Conservation (phyloP, 2,888 invertebrate species). For the Tricholauxania praeusta region DNA sequence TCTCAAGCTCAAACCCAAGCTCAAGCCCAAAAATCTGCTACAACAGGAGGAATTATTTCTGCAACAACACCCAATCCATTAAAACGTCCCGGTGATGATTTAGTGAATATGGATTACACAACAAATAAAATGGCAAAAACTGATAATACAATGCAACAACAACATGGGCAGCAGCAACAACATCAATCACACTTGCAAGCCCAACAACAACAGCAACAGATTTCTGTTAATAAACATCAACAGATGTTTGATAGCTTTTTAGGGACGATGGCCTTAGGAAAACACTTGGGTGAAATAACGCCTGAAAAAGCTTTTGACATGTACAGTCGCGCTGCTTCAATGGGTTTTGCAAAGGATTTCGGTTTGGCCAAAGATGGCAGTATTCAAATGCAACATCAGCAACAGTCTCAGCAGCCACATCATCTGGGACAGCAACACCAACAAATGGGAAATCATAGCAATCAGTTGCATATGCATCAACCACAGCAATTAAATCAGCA, state of each 20-base stretch:
- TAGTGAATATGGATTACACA: conserved; percentile 55
- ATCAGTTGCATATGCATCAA: conserved; percentile 51
- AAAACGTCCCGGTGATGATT: conserved; percentile 57
- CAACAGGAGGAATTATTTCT: conserved; percentile 37
- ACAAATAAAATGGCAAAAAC: conserved; percentile 57
- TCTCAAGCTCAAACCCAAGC: conserved; percentile 51
- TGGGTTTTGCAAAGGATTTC: conserved; percentile 66
- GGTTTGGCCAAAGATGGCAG: conserved; percentile 51
- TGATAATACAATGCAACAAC: conserved; percentile 50
- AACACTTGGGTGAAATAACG: conserved; percentile 63
- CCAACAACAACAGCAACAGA: conserved; percentile 46
- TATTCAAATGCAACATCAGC: conserved; percentile 52
- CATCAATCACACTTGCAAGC: conserved; percentile 41
- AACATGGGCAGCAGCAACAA: conserved; percentile 47
- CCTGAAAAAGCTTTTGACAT: conserved; percentile 67
- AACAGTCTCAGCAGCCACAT: conserved; percentile 34
- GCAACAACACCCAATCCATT: conserved; percentile 53
- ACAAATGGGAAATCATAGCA: conserved; percentile 44
- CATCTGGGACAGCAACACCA: conserved; percentile 49
- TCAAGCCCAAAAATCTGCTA: conserved; percentile 24
- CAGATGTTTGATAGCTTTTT: conserved; percentile 67
- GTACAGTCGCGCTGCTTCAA: conserved; percentile 67
- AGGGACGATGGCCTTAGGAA: conserved; percentile 63
- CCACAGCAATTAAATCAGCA: conserved; percentile 47
- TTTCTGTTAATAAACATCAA: conserved; percentile 58